Evolutionary conservation across 2,888 invertebrate species (phyloP).

Genomic region (Marasmarcha lunaedactyla): DNA sequence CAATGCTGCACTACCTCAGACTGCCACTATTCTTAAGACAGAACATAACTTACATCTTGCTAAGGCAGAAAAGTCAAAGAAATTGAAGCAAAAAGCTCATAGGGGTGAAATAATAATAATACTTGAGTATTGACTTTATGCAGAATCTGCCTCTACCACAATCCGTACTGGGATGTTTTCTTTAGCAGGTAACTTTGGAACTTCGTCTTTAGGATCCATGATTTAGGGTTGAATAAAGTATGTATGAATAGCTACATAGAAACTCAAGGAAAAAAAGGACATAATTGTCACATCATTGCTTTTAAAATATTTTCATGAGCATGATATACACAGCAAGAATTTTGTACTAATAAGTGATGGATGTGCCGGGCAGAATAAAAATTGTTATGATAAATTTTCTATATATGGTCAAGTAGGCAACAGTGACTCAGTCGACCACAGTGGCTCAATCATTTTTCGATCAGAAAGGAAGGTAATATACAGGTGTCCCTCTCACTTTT

Average conservation of each 20-base stretch:
- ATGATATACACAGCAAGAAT: conserved; percentile 1
- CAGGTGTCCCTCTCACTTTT: too few species aligned
- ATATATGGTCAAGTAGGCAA: too few species aligned
- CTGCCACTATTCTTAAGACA: too few species aligned
- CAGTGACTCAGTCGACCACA: too few species aligned
- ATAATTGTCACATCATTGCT: conserved; percentile 8
- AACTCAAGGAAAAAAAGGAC: conserved; percentile 7
- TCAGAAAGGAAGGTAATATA: too few species aligned
- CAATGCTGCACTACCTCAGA: too few species aligned
- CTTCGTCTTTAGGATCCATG: conserved; percentile 11
- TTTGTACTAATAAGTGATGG: conserved; percentile 7
- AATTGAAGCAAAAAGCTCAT: conserved; percentile 7
- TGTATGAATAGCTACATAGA: conserved; percentile 7
- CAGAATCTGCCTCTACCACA: conserved; percentile 13
- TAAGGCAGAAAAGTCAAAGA: conserved; percentile 7
- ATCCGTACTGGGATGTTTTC: conserved; percentile 10
- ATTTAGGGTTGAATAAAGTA: conserved; percentile 9
- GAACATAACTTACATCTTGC: neutral
- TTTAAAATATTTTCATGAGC: conserved; percentile 7
- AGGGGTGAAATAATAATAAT: conserved; percentile 3
- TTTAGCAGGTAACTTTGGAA: conserved; percentile 9
- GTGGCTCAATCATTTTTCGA: too few species aligned
- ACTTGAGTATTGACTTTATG: conserved; percentile 10
- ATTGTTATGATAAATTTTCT: too few species aligned
- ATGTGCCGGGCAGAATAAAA: neutral